Evolutionary conservation across 2,888 invertebrate genomes (phyloP), one percentile per base, ranked within the genome.

Genomic region (Orchesella flavescens): DNA sequence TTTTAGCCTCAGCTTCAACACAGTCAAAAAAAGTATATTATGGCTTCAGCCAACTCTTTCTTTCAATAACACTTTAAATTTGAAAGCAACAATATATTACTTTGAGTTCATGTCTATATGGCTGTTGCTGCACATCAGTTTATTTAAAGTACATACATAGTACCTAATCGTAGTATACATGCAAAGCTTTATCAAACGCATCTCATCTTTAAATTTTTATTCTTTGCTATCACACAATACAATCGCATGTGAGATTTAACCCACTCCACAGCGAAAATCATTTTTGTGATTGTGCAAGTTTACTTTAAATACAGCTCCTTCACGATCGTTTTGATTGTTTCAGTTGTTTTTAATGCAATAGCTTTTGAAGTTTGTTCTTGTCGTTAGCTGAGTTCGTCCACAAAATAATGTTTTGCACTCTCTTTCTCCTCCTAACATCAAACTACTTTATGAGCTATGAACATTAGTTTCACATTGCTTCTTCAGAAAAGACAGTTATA

Each of bases 391-490:
- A 34, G 34, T 34, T 34, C 34, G 34, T 34, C 34, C 34, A 34
- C 34, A 7, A 34, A 34, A 34, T 34, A 7, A 34, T 34, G 7
- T 34, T 2, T 34, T 34, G 2, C 7, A 7, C 34, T 4, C 34
- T 34, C 34, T 34, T 34, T 34, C 34, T 34, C 7, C 7, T 7
- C 34, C 34, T 34, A 34, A 34, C 7, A 34, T 34, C 34, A n/a
- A n/a, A n/a, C n/a, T n/a, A n/a, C n/a, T n/a, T 34, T 34, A 34
- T 34, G 34, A 34, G n/a, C n/a, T 34, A 34, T 34, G n/a, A n/a
- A n/a, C n/a, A n/a, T n/a, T n/a, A 73, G 80, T 73, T 80, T 80
- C 80, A 80, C 80, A 73, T 80, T 65, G 80, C 24, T 80, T n/a
- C n/a, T n/a, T 4, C 7, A 34, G 7, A 7, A 73, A 74, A 73